Conservation (phyloP, 2,113 vertebrate genomes). For the Tachysurus fulvidraco region DNA sequence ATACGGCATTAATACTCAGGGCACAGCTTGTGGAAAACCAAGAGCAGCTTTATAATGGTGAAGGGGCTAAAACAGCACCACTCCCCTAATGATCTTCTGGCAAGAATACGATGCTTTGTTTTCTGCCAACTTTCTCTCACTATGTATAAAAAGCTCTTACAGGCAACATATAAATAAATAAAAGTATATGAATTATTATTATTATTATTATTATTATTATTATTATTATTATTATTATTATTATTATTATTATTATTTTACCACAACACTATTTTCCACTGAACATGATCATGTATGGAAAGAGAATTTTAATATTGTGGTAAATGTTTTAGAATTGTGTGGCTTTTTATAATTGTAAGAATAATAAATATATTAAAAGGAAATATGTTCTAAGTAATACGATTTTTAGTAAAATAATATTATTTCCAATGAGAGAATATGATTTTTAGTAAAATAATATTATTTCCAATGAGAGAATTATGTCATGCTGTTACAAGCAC, state of each 20-base stretch:
- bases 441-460: not conserved
- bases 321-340: not conserved
- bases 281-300: not conserved
- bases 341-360: not conserved
- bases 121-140: slow-evolving; percentile 34
- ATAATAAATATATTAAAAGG: not conserved
- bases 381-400: not conserved
- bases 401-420: not conserved
- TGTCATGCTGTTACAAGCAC: not conserved
- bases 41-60: slow-evolving; percentile 34
- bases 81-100: slow-evolving; percentile 36
- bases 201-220: not conserved
- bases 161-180: slow-evolving; percentile 4
- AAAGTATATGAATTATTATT: not conserved
- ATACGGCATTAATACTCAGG: slow-evolving; percentile 54
- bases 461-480: not conserved
- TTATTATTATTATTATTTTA: not conserved
- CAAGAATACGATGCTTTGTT: slow-evolving; percentile 32
- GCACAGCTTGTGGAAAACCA: slow-evolving; percentile 31
- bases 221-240: not conserved
- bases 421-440: not conserved
- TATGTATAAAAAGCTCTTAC: slow-evolving; percentile 13
- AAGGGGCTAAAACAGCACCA: slow-evolving; percentile 28
- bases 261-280: not conserved
- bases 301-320: not conserved